A percentile compares a stretch with the other conserved stretches of the same genome.
These are phyloP conservation scores for Hippocampus mohnikei DNA, from an alignment of 2,113 vertebrate species.

Conservation along the genomic window DNA sequence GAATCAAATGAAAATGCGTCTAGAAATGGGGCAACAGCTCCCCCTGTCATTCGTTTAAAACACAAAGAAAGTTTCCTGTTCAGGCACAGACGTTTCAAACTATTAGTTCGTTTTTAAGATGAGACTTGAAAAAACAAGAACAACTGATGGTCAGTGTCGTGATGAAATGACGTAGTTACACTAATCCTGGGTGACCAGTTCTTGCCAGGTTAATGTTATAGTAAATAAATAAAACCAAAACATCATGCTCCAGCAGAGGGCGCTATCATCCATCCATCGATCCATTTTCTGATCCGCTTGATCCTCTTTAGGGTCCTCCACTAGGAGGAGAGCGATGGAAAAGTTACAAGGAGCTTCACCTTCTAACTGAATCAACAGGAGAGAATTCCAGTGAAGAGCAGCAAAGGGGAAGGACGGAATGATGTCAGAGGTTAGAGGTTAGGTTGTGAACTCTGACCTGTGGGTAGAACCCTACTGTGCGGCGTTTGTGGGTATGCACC, in stretches of 20 bases:
- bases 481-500: constrained; percentile 19
- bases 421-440: constrained; percentile 55
- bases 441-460: constrained; percentile 43
- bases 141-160: not conserved
- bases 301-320: not conserved
- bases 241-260: constrained; percentile 28
- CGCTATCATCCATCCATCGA: constrained; percentile 3
- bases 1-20: not conserved
- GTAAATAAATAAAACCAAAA: too few relatives aligned
- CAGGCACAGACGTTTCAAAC: not conserved
- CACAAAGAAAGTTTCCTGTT: not conserved
- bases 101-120: not conserved
- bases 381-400: constrained; percentile 53
- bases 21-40: constrained; percentile 39
- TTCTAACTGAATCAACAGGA: constrained; percentile 66
- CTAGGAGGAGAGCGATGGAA: not conserved
- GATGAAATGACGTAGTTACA: not conserved
- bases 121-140: not conserved
- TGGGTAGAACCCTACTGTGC: constrained; percentile 52
- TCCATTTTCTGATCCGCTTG: too few relatives aligned
- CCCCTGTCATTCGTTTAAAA: constrained; percentile 7
- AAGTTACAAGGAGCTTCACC: not conserved
- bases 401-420: constrained; percentile 18
- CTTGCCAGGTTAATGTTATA: too few relatives aligned
- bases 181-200: not conserved